Base-by-base conservation (phyloP, 2,113 vertebrate species). In the Tachycineta bicolor region DNA sequence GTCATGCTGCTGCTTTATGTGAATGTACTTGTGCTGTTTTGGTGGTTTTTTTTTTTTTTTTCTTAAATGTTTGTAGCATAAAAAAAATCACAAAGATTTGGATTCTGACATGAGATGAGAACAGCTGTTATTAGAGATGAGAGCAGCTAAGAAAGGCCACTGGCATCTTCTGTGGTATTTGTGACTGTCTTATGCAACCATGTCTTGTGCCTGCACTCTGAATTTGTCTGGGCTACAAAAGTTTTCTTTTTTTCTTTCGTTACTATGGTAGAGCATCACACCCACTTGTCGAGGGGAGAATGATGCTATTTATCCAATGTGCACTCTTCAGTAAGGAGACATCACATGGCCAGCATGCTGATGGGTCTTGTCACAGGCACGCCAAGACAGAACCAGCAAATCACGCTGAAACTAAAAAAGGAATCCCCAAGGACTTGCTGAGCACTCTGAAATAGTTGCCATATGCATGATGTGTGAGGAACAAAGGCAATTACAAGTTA, bases 301-400 rank as follows among this genome's bases (percentile, higher is more conserved):
- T 15, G 52, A 34, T 65, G 46, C 19, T 47, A 1, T 47, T 11
- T 19, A n/a, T 41, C 31, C 18, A 2, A 8, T 2, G 8, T 3
- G 0, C 41, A 53, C 0, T 1, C 24, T 47, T 80, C 28, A n/a
- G 23, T 12, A 21, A 29, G 58, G 55, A 65, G 52, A 64, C 6
- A 31, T 12, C 0, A 0, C 0, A 0, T 43, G 56, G 44, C n/a
- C 44, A 31, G 2, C 0, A 2, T 52, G 17, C 31, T 79, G 69
- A 59, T 49, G 31, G 47, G n/a, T 60, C 69, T 78, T 10, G 0
- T 69, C 47, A 37, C 25, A 58, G 22, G 5, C 64, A 70, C 34
- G 34, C 14, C 34, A 31, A 76, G 49, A 58, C 37, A 70, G 47
- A 94, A 20, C 9, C 17, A 13, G 31, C 7, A 55, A 92, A 59